Evolutionary conservation across 2,888 invertebrate species (phyloP).

Genomic region (Sarcophaga subvicina): DNA sequence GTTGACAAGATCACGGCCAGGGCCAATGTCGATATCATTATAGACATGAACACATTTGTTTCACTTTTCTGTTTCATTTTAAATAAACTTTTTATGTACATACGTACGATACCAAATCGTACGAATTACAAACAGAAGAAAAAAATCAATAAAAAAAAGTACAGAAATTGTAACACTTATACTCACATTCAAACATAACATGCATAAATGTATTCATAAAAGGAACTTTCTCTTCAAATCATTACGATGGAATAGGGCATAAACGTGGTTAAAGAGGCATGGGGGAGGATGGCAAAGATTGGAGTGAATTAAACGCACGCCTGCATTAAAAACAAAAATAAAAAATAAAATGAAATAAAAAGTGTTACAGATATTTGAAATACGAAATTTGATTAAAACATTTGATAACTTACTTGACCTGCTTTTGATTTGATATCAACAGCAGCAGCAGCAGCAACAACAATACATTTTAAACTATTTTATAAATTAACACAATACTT

Average conservation of each 20-base stretch:
- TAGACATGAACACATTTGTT: conserved; percentile 49
- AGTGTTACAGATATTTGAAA: not conserved
- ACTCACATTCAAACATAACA: conserved; percentile 4
- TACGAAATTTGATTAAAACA: conserved; percentile 39
- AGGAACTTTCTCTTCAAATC: conserved; percentile 55
- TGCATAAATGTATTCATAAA: conserved; percentile 25
- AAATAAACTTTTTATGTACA: conserved; percentile 14
- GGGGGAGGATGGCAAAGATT: not conserved
- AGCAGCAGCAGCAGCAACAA: not conserved
- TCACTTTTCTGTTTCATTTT: conserved; percentile 3
- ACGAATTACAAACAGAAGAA: conserved; percentile 28
- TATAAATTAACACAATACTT: not conserved
- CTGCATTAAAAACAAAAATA: conserved; percentile 8
- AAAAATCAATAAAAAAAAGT: conserved; percentile 9
- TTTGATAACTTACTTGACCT: conserved; percentile 51
- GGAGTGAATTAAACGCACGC: not conserved
- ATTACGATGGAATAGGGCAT: not conserved
- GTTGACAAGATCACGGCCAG: conserved; percentile 69
- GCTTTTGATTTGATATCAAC: conserved; percentile 24
- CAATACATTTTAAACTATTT: not conserved
- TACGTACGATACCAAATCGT: conserved; percentile 11
- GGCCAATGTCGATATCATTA: conserved; percentile 64
- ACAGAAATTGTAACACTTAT: conserved; percentile 19
- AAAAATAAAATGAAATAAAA: conserved; percentile 34
- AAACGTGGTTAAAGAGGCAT: not conserved